Evolutionary conservation across 1,140 invertebrate species (phyloP), one percentile per base, ranked within the genome.

Genomic region (Colletes latitarsis): DNA sequence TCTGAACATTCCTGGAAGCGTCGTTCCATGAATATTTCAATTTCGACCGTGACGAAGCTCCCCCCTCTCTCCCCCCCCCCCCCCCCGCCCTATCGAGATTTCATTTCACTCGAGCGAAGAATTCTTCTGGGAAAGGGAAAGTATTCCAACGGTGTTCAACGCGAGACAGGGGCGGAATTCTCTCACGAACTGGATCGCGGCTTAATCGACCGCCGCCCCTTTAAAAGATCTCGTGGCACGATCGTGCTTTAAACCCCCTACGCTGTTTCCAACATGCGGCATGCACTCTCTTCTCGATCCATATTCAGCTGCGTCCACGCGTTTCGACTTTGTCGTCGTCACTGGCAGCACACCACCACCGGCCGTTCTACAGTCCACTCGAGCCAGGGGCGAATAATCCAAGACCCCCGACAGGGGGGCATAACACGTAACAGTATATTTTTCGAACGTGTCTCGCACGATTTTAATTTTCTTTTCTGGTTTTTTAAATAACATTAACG

Each of bases 81-180:
- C n/a, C 14, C 4, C 43, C 1, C 14, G 2, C 53, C 4, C 30
- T 6, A 41, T 41, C 17, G 55, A 60, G 66, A 77, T 60, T 77
- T 49, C 43, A 70, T 70, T 70, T 39, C 15, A 15, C 46, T 4
- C n/a, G 46, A 15, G 5, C 19, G 43, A 57, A 57, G 74, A 77
- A 77, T 58, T 53, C 46, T 9, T 30, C 6, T 0, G 21, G 41
- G 41, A 39, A n/a, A 58, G 53, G 19, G 64, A 76, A 76, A 76
- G 53, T 68, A 76, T 46, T 43, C 58, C 21, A 30, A 30, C 30
- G 30, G 5, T 12, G 6, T 10, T 12, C 49, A 0, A 49, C 49
- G 19, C 3, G n/a, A 55, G 6, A 19, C 52, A 55, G 4, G 17
- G 46, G 52, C 0, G 17, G 57, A 57, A 67, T 77, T 68, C 52